Evolutionary conservation across 2,113 vertebrate genomes (phyloP).

Genomic region (Phylloscopus trochilus): DNA sequence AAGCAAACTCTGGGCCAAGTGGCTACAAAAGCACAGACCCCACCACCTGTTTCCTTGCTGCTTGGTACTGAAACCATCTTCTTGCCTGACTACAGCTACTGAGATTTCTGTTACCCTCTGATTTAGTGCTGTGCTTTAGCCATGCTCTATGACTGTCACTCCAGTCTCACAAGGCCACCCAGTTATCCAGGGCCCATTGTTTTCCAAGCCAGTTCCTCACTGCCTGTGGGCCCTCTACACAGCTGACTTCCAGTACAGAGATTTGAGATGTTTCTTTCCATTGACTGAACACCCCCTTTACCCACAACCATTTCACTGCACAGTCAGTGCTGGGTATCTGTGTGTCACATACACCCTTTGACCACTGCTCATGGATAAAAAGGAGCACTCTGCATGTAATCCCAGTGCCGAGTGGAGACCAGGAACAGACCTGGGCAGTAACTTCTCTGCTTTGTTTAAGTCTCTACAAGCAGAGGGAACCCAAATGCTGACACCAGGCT

Average conservation of each 20-base stretch:
- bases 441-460: neutral
- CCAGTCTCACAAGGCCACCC: neutral
- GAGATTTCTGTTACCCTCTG: neutral
- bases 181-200: neutral
- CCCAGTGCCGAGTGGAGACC: neutral
- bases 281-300: fast-evolving
- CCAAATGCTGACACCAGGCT: neutral
- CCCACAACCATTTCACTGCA: neutral
- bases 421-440: neutral
- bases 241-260: neutral
- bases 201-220: neutral
- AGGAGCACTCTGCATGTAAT: neutral
- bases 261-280: neutral
- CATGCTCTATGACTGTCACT: fast-evolving
- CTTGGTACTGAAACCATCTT: neutral
- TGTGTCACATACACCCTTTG: neutral
- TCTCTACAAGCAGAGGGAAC: neutral
- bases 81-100: neutral
- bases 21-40: neutral
- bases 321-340: neutral
- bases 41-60: neutral
- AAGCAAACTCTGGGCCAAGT: neutral
- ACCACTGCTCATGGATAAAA: neutral
- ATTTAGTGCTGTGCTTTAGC: neutral
- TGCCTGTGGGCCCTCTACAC: neutral